phyloP scores from a whole-genome alignment of 2,888 invertebrate species.

The Polymixis flavicincta region DNA sequence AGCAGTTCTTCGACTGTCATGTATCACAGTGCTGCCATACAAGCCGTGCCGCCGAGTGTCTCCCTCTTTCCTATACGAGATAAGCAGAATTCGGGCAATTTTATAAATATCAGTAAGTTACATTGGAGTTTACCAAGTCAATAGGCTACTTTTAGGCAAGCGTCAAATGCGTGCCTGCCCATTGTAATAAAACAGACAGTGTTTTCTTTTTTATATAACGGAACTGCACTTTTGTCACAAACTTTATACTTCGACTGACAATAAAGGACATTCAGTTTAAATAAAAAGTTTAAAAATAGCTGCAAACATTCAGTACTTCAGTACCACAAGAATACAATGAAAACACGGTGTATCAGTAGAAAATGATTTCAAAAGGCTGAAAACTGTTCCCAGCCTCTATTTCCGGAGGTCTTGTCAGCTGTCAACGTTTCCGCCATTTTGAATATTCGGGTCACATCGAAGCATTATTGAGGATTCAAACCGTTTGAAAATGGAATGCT shows the following conservation, averaged over 20 bases:
- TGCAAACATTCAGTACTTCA: not conserved
- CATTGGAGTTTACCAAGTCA: not conserved
- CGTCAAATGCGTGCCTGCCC: not conserved
- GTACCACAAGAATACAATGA: conserved; percentile 9
- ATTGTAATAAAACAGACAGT: not conserved
- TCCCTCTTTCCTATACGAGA: conserved; percentile 66
- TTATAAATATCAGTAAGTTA: conserved; percentile 72
- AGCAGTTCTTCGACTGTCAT: conserved; percentile 26
- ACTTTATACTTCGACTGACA: not conserved
- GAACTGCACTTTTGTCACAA: not conserved
- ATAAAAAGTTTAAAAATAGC: not conserved
- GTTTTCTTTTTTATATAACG: not conserved
- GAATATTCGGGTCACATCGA: conserved; percentile 29
- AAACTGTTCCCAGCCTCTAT: conserved; percentile 28
- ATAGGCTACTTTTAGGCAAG: too few species aligned
- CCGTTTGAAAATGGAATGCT: conserved; percentile 32
- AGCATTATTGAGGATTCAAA: conserved; percentile 34
- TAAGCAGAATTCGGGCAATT: conserved; percentile 56
- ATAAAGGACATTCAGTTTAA: not conserved
- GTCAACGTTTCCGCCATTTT: conserved; percentile 38
- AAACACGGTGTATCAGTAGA: conserved; percentile 6
- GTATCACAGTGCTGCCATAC: conserved; percentile 67
- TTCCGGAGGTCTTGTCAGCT: conserved; percentile 45
- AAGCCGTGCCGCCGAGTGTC: conserved; percentile 72
- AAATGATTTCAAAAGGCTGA: conserved; percentile 29